Percentiles rank a stretch among this genome's conserved stretches.
Evolutionary conservation across 2,888 invertebrate species (phyloP).

Genomic region (Sycophila texana): DNA sequence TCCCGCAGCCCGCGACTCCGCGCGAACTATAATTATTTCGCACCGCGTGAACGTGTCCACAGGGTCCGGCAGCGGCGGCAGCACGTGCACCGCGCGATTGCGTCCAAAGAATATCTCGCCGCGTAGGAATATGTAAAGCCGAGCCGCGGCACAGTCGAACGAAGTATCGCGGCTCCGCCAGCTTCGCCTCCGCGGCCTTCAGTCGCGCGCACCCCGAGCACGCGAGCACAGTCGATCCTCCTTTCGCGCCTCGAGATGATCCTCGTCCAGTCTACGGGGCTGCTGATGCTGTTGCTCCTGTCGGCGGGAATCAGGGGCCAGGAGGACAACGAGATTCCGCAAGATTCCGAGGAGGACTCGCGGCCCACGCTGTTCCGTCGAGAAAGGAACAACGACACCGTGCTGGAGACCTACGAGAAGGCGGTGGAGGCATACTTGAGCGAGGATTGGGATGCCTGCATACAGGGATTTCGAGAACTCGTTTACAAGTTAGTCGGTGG

Average conservation of each 20-base stretch:
- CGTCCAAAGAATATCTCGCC: too few relatives aligned
- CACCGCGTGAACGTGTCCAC: background rate
- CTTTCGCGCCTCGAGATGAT: background rate
- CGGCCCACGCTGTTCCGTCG: background rate
- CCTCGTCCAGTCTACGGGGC: background rate
- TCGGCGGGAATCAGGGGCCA: background rate
- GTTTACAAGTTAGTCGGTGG: slow-evolving; percentile 75
- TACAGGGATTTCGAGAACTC: slow-evolving; percentile 81
- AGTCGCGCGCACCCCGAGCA: background rate
- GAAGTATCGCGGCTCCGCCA: background rate
- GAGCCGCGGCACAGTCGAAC: background rate
- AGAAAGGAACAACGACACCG: slow-evolving; percentile 41
- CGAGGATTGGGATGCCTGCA: slow-evolving; percentile 84
- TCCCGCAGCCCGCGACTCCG: too few relatives aligned
- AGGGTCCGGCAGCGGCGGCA: background rate
- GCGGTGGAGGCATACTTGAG: slow-evolving; percentile 83
- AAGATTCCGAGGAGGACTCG: background rate
- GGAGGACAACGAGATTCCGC: background rate
- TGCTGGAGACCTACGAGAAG: slow-evolving; percentile 63
- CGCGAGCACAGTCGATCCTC: background rate
- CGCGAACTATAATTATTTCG: background rate
- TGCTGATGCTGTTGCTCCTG: background rate
- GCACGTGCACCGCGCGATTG: background rate
- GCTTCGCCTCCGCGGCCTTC: background rate
- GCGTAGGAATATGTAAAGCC: background rate